Conservation (phyloP, 2,888 invertebrate genomes). For the Nezara viridula region DNA sequence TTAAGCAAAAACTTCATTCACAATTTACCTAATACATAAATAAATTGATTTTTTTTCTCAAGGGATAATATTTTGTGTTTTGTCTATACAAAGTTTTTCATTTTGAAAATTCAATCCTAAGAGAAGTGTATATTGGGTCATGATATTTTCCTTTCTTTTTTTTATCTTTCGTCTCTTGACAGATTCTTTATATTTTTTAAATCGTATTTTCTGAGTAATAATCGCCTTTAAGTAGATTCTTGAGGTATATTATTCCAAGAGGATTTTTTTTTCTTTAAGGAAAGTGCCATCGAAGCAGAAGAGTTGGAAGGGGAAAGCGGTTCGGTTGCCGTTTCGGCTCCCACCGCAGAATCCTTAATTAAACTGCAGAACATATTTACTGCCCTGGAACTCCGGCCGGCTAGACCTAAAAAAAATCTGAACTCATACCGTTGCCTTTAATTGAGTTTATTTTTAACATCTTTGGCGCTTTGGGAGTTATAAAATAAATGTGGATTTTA, state of each 20-base stretch:
- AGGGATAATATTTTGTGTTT: too few relatives aligned
- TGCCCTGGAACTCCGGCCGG: neutral
- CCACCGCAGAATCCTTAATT: conserved; percentile 7
- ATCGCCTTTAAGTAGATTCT: neutral
- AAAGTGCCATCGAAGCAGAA: conserved; percentile 2
- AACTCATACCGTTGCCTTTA: neutral
- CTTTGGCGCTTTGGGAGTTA: neutral
- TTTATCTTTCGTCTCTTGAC: neutral
- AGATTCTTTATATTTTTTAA: neutral
- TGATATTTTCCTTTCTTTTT: too few relatives aligned
- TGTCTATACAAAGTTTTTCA: too few relatives aligned
- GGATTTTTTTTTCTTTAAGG: neutral
- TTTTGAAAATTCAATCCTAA: too few relatives aligned
- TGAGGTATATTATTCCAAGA: neutral
- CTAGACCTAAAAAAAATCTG: neutral
- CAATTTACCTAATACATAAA: too few relatives aligned
- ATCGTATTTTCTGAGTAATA: neutral
- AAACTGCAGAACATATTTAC: conserved; percentile 28
- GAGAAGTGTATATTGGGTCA: too few relatives aligned
- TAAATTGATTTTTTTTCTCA: too few relatives aligned
- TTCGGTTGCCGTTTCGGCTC: neutral
- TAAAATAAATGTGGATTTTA: neutral
- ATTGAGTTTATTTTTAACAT: neutral
- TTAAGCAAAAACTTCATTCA: too few relatives aligned
- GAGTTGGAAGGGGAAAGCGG: neutral